A percentile compares a stretch with the other conserved stretches of the same genome.
phyloP scores from a whole-genome alignment of 64 coral and sea anemone genomes.

The Porites lutea region DNA sequence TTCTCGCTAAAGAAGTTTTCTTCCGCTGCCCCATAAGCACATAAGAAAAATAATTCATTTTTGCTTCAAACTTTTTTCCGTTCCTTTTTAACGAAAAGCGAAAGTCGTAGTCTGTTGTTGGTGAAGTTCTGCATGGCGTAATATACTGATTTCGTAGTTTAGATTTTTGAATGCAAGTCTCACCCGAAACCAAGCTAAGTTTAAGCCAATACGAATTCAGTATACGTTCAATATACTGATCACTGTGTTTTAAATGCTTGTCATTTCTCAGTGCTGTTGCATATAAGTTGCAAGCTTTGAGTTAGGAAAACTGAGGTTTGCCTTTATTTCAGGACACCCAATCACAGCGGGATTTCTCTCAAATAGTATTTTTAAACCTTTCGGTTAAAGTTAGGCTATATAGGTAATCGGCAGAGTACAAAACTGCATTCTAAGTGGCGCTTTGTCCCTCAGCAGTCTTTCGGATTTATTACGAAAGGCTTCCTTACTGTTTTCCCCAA shows the following conservation, averaged over 20 bases:
- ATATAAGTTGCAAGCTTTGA: neutral
- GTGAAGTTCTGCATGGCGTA: no score
- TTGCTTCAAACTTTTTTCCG: neutral
- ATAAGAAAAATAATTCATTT: neutral
- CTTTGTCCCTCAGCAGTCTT: no score
- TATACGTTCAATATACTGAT: neutral
- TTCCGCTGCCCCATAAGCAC: neutral
- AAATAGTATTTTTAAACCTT: no score
- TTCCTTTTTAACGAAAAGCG: neutral
- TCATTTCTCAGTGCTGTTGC: neutral
- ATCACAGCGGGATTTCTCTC: no score
- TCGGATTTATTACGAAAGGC: no score
- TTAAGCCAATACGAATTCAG: neutral
- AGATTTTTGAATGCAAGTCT: neutral
- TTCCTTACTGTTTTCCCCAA: no score
- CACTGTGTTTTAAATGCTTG: neutral
- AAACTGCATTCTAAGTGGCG: no score
- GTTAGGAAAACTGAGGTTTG: neutral
- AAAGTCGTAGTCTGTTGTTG: neutral
- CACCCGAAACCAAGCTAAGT: neutral
- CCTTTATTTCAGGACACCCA: no score
- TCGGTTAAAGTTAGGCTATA: no score
- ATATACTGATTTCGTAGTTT: neutral
- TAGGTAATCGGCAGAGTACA: no score
- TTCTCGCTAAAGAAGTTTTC: no score